A percentile compares a stretch with the other conserved stretches of the same genome.
These are phyloP conservation scores for Actinopyga echinites DNA, from an alignment of 53 echinoderm and acorn worm species.

Conservation along the genomic window DNA sequence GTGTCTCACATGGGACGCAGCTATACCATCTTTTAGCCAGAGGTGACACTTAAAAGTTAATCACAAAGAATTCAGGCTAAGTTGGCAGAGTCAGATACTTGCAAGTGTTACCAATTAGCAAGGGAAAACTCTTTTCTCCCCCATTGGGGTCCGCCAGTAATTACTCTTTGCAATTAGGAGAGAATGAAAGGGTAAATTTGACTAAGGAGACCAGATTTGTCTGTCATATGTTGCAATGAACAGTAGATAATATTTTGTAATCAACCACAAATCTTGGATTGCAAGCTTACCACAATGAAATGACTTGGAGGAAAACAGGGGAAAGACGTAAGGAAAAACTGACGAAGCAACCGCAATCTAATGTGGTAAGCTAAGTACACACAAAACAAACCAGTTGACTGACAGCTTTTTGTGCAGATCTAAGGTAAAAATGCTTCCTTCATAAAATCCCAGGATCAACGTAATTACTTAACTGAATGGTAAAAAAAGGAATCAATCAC, in stretches of 20 bases:
- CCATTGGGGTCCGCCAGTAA: slow-evolving; percentile 1
- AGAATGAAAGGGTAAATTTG: background rate
- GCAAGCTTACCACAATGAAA: background rate
- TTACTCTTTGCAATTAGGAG: slow-evolving; percentile 31
- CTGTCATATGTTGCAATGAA: slow-evolving; percentile 1
- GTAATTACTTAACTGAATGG: too few species aligned
- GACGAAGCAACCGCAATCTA: too few species aligned
- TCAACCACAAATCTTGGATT: slow-evolving; percentile 20
- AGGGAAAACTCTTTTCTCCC: background rate
- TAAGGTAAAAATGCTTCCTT: too few species aligned
- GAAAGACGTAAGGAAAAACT: too few species aligned
- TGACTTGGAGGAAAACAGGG: too few species aligned
- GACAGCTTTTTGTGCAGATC: too few species aligned
- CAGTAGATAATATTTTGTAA: slow-evolving; percentile 2
- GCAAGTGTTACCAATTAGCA: slow-evolving; percentile 38
- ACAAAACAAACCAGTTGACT: too few species aligned
- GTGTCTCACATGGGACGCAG: slow-evolving; percentile 2
- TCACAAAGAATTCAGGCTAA: slow-evolving; percentile 26
- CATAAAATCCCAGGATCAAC: too few species aligned
- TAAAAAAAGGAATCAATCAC: too few species aligned
- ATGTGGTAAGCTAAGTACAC: too few species aligned
- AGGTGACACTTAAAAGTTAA: slow-evolving; percentile 37
- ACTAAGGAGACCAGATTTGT: background rate
- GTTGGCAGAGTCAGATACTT: background rate
- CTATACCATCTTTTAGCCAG: slow-evolving; percentile 2